phyloP scores from a whole-genome alignment of 1,140 invertebrate genomes.

The Heliothis virescens region DNA sequence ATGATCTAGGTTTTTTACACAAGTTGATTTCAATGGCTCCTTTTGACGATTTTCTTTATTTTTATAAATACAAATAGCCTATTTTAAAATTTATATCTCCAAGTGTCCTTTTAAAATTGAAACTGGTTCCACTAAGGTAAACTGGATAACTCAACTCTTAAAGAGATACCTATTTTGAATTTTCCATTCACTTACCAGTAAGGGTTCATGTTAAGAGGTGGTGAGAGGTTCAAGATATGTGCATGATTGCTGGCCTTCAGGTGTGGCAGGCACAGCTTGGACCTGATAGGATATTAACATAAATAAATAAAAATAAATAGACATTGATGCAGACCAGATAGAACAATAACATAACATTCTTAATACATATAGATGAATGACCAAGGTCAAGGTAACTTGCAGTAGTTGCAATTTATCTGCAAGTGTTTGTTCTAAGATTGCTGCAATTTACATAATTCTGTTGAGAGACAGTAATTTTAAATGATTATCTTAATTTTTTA shows the following conservation, averaged over 20 bases:
- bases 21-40: no score
- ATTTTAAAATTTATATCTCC: no score
- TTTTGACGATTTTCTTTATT: no score
- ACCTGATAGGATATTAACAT: slow-evolving; percentile 86
- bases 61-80: no score
- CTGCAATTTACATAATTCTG: background rate
- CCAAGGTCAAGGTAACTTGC: background rate
- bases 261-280: slow-evolving; percentile 96
- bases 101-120: no score
- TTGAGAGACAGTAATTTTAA: background rate
- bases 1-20: no score
- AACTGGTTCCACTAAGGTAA: no score
- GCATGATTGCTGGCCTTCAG: slow-evolving; percentile 96
- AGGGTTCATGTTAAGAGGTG: slow-evolving; percentile 96
- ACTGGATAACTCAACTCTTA: no score
- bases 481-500: no score
- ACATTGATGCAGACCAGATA: background rate
- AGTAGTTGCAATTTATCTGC: background rate
- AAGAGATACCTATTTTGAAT: no score
- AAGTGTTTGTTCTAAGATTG: background rate
- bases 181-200: slow-evolving; percentile 91
- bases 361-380: background rate
- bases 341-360: no score
- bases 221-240: slow-evolving; percentile 98
- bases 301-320: slow-evolving; percentile 8